These are phyloP conservation scores for Lethrus apterus DNA, from an alignment of 1,140 invertebrate genomes.

Conservation along the genomic window DNA sequence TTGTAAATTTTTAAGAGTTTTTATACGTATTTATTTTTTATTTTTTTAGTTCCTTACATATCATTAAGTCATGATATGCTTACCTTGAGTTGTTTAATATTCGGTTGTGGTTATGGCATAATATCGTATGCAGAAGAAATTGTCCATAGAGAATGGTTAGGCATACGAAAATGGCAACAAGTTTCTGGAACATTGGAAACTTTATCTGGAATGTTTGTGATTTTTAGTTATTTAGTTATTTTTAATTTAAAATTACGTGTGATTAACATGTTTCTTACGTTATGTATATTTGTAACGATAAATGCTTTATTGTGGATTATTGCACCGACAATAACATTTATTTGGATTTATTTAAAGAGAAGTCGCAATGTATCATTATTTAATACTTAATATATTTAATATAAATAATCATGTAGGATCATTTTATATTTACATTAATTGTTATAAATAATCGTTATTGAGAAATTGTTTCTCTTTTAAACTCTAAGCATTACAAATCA, in stretches of 20 bases:
- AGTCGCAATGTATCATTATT: too few relatives aligned
- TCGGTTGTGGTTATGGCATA: constrained; percentile 30
- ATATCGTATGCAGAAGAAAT: constrained; percentile 23
- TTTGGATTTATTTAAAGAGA: constrained; percentile 4
- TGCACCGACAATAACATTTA: constrained; percentile 3
- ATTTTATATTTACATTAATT: too few relatives aligned
- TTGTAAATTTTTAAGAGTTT: background rate
- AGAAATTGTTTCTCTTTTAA: too few relatives aligned
- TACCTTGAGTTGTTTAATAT: constrained; percentile 26
- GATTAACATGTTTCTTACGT: constrained; percentile 17
- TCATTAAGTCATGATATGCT: constrained; percentile 25
- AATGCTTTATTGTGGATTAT: constrained; percentile 24
- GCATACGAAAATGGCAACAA: constrained; percentile 22
- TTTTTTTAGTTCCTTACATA: constrained; percentile 24
- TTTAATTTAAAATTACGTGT: constrained; percentile 21
- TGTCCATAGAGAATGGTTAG: constrained; percentile 21
- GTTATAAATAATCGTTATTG: too few relatives aligned
- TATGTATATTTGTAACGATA: constrained; percentile 19
- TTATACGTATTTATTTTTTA: constrained; percentile 10
- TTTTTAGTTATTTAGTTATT: constrained; percentile 30
- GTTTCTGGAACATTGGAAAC: constrained; percentile 24
- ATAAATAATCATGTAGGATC: too few relatives aligned
- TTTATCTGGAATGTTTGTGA: constrained; percentile 22
- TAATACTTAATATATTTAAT: too few relatives aligned
- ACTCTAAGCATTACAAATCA: too few relatives aligned